A percentile compares a stretch with the other conserved stretches of the same genome.
Evolutionary conservation across 2,888 invertebrate genomes (phyloP).

Genomic region (Polydrusus cervinus): DNA sequence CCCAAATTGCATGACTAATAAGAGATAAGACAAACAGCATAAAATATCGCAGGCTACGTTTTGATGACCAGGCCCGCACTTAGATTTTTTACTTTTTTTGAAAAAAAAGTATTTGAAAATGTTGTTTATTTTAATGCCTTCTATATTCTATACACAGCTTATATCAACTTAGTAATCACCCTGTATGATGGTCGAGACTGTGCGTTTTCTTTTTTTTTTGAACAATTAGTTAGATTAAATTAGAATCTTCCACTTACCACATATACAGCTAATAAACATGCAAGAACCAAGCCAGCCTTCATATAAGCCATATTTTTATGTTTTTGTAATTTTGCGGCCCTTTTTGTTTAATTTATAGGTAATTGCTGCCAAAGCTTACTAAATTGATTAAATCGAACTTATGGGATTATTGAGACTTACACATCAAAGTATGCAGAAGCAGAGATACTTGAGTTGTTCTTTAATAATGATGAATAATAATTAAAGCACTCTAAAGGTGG

Average conservation of each 20-base stretch:
- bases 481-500: not conserved
- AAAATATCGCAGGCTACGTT: too few relatives aligned
- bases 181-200: too few relatives aligned
- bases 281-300: not conserved
- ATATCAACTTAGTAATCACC: too few relatives aligned
- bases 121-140: too few relatives aligned
- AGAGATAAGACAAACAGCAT: too few relatives aligned
- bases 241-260: not conserved
- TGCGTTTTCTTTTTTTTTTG: too few relatives aligned
- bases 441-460: not conserved
- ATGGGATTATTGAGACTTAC: not conserved
- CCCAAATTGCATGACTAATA: too few relatives aligned
- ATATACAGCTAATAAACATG: not conserved
- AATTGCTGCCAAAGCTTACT: not conserved
- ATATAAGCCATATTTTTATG: not conserved
- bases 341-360: not conserved
- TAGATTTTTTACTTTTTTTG: too few relatives aligned
- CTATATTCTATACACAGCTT: too few relatives aligned
- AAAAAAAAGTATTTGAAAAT: too few relatives aligned
- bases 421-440: not conserved
- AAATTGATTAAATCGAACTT: not conserved
- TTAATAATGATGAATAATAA: conserved; percentile 6
- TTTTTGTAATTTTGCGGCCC: not conserved
- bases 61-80: too few relatives aligned
- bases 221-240: too few relatives aligned